A percentile compares a stretch with the other conserved stretches of the same genome.
Evolutionary conservation across 2,113 vertebrate species (phyloP).

Genomic region (Amphiprion ocellaris): DNA sequence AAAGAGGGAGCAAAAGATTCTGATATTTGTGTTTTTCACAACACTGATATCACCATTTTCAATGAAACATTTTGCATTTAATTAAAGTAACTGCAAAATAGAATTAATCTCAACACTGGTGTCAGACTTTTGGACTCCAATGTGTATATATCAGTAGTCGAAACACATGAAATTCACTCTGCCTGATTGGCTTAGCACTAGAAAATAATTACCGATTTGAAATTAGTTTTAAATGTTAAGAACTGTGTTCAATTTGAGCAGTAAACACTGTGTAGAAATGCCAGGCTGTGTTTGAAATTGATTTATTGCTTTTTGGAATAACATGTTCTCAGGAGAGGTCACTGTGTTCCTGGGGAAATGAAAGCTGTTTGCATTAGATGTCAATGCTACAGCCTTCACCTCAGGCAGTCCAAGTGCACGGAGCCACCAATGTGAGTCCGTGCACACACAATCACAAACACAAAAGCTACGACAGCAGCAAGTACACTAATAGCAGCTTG

Average conservation of each 20-base stretch:
- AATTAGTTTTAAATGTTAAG: conserved; percentile 82
- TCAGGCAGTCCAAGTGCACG: conserved; percentile 47
- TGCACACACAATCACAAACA: conserved; percentile 10
- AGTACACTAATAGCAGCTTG: conserved; percentile 8
- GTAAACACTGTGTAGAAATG: conserved; percentile 77
- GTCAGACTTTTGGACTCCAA: not conserved
- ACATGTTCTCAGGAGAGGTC: conserved; percentile 71
- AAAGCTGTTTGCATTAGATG: conserved; percentile 77
- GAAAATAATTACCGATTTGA: conserved; percentile 69
- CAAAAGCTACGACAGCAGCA: not conserved
- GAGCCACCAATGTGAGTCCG: not conserved
- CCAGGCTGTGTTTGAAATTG: conserved; percentile 73
- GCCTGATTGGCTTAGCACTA: conserved; percentile 33
- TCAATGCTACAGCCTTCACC: conserved; percentile 71
- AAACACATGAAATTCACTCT: not conserved
- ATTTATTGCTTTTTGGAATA: conserved; percentile 80
- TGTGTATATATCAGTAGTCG: not conserved
- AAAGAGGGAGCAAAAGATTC: no score
- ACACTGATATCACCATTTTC: no score
- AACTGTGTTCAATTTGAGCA: conserved; percentile 75
- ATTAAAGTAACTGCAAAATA: no score
- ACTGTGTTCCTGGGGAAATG: conserved; percentile 73
- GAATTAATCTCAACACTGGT: no score
- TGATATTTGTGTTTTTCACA: no score
- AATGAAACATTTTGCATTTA: no score